Evolutionary conservation across 2,888 invertebrate species (phyloP).

Genomic region (Melitaea athalia): DNA sequence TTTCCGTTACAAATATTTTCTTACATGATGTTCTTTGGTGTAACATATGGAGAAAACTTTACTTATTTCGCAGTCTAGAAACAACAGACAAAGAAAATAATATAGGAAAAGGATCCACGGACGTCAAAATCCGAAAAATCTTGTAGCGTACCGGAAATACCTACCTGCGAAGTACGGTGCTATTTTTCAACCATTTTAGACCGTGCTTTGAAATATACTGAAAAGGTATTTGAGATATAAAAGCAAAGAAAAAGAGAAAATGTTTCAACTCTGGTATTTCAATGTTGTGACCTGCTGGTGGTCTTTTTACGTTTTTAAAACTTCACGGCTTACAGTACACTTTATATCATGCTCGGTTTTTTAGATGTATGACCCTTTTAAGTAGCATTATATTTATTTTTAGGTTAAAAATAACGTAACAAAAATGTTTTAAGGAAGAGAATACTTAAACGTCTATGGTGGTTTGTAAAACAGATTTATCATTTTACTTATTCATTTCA

Average conservation of each 20-base stretch:
- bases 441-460: too few relatives aligned
- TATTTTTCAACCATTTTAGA: conserved; percentile 27
- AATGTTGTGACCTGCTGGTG: conserved; percentile 10
- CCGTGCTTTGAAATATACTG: conserved; percentile 27
- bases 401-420: background rate
- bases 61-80: conserved; percentile 20
- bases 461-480: too few relatives aligned
- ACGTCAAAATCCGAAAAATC: conserved; percentile 32
- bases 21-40: conserved; percentile 11
- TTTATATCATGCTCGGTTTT: background rate
- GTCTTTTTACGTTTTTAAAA: conserved; percentile 19
- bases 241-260: conserved; percentile 19
- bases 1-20: background rate
- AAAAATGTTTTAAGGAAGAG: background rate
- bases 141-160: conserved; percentile 21
- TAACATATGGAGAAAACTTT: conserved; percentile 25
- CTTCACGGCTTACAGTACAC: conserved; percentile 4
- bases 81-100: conserved; percentile 31
- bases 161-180: conserved; percentile 24
- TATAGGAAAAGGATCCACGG: conserved; percentile 31
- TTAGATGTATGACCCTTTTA: background rate
- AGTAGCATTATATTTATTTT: background rate
- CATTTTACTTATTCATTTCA: too few relatives aligned
- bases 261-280: conserved; percentile 22
- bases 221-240: conserved; percentile 30